A percentile compares a stretch with the other conserved stretches of the same genome.
Conservation (phyloP, 92 coral and sea anemone species). For the Hydrozoanthus gracilis region DNA sequence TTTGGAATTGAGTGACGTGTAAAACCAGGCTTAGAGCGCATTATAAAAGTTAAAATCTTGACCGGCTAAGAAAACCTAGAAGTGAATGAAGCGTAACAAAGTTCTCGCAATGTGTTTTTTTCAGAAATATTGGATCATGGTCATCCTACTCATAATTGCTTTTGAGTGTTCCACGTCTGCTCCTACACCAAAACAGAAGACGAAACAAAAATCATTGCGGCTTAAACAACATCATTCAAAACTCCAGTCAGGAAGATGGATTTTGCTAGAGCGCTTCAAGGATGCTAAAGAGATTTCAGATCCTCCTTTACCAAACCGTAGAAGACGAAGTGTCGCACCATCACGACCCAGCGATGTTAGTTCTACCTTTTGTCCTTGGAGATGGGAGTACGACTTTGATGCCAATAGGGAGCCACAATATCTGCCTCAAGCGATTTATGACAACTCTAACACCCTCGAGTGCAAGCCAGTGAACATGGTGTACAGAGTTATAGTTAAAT, state of each 20-base stretch:
- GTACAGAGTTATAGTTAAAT: slow-evolving; percentile 27
- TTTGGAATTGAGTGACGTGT: slow-evolving; percentile 22
- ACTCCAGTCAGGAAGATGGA: slow-evolving; percentile 18
- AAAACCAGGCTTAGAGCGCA: background rate
- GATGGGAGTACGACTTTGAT: slow-evolving; percentile 48
- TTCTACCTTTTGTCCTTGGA: slow-evolving; percentile 41
- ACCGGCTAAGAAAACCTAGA: background rate
- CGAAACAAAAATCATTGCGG: background rate
- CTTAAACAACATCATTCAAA: background rate
- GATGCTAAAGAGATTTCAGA: background rate
- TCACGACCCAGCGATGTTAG: slow-evolving; percentile 36
- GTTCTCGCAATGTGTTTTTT: slow-evolving; percentile 4
- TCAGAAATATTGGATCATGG: background rate
- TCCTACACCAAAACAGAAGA: slow-evolving; percentile 10
- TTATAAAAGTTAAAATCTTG: background rate
- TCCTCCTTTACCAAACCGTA: background rate
- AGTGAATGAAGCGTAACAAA: background rate
- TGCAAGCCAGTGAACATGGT: slow-evolving; percentile 15
- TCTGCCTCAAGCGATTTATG: slow-evolving; percentile 27
- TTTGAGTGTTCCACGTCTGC: background rate
- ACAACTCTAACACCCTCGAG: slow-evolving; percentile 8
- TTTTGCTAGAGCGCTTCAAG: slow-evolving; percentile 9
- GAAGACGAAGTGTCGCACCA: background rate
- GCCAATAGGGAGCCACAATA: slow-evolving; percentile 33
- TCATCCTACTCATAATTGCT: background rate